phyloP scores from a whole-genome alignment of 2,113 vertebrate species.

The Podocnemis expansa region DNA sequence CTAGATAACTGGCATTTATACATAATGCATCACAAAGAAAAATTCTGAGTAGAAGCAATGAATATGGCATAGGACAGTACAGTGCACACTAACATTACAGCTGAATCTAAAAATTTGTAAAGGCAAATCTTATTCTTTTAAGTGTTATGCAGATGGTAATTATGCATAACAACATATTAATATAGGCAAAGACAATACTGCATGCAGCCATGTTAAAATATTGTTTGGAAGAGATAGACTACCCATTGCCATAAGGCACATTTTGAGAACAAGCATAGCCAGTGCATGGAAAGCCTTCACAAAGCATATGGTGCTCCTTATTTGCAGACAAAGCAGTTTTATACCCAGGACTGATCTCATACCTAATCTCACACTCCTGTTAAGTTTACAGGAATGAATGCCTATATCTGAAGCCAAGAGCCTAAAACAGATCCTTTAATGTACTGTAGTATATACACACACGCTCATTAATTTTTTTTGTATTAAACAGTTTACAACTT shows the following conservation, averaged over 20 bases:
- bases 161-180: conserved; percentile 35
- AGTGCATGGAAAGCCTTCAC: conserved; percentile 59
- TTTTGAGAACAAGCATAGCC: conserved; percentile 22
- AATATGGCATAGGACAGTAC: conserved; percentile 14
- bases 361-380: conserved; percentile 10
- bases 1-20: conserved; percentile 63
- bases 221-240: neutral
- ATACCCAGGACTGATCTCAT: conserved; percentile 20
- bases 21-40: conserved; percentile 32
- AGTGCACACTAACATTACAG: conserved; percentile 6
- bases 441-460: neutral
- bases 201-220: conserved; percentile 63
- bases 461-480: neutral
- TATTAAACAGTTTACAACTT: conserved; percentile 60
- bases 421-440: conserved; percentile 29
- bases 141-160: conserved; percentile 30
- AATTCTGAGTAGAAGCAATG: conserved; percentile 33
- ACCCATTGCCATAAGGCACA: neutral
- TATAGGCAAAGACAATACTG: conserved; percentile 37
- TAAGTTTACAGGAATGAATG: conserved; percentile 53
- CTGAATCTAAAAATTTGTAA: neutral
- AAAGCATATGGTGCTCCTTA: conserved; percentile 44
- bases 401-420: conserved; percentile 41
- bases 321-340: conserved; percentile 61
- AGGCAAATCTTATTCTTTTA: conserved; percentile 28